phyloP scores from a whole-genome alignment of 2,888 invertebrate species.

The Callimorpha dominula region DNA sequence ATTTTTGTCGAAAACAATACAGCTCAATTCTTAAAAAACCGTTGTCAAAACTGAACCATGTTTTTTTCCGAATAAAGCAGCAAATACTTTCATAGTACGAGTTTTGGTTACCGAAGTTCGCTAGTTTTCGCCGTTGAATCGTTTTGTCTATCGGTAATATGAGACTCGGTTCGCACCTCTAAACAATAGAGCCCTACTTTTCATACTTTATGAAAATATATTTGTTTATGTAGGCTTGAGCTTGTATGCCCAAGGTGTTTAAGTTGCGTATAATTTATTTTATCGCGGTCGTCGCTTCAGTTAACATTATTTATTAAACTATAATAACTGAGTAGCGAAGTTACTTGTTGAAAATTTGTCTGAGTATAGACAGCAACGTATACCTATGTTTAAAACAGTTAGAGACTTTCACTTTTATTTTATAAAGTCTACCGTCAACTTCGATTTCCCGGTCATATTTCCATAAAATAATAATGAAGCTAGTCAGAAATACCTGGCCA shows the following conservation, averaged over 20 bases:
- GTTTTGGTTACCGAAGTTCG: conserved; percentile 46
- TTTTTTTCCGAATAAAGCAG: conserved; percentile 49
- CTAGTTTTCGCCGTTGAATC: conserved; percentile 66
- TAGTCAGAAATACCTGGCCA: conserved; percentile 66
- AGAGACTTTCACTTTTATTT: conserved; percentile 40
- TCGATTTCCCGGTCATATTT: conserved; percentile 49
- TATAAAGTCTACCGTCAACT: conserved; percentile 33
- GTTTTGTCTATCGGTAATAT: conserved; percentile 83
- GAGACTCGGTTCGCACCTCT: conserved; percentile 83
- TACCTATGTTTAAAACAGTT: conserved; percentile 43
- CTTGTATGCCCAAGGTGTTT: conserved; percentile 68
- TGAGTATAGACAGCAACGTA: conserved; percentile 21
- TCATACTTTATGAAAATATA: conserved; percentile 75
- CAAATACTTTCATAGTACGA: conserved; percentile 48
- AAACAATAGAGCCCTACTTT: conserved; percentile 79
- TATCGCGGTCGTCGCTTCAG: conserved; percentile 31
- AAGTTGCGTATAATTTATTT: conserved; percentile 60
- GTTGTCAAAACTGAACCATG: conserved; percentile 61
- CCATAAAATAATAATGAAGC: conserved; percentile 76
- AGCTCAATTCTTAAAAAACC: conserved; percentile 55
- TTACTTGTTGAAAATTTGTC: conserved; percentile 38
- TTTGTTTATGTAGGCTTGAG: conserved; percentile 52
- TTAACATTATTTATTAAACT: conserved; percentile 36
- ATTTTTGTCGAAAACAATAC: conserved; percentile 65
- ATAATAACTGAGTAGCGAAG: conserved; percentile 25